Conservation (phyloP, 2,797 vertebrate genomes). For the Sebastes minor region DNA sequence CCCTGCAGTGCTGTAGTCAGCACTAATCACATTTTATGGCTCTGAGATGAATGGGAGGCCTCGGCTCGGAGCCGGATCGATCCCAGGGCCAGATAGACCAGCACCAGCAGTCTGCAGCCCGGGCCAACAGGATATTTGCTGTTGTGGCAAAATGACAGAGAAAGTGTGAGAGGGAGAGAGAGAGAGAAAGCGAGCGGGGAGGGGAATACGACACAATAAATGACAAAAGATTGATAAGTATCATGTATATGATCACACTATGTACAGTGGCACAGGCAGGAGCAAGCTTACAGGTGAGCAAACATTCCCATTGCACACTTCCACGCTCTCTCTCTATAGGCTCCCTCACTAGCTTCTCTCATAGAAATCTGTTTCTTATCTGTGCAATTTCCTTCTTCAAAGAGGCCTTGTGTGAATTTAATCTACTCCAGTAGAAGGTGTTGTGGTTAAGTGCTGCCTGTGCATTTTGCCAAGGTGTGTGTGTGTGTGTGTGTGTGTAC, state of each 20-base stretch:
- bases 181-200: constrained; percentile 39
- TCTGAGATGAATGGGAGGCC: constrained; percentile 92
- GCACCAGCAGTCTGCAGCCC: constrained; percentile 72
- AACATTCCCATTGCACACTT: constrained; percentile 55
- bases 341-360: constrained; percentile 51
- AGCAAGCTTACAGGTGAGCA: constrained; percentile 53
- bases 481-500: constrained; percentile 34
- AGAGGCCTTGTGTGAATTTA: constrained; percentile 85
- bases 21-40: constrained; percentile 94
- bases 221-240: constrained; percentile 44
- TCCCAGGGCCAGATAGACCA: constrained; percentile 88
- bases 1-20: constrained; percentile 90
- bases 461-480: constrained; percentile 62
- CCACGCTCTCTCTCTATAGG: constrained; percentile 43
- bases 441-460: constrained; percentile 70
- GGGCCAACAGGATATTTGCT: constrained; percentile 98
- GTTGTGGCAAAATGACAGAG: constrained; percentile 85
- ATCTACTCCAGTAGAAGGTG: constrained; percentile 84
- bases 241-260: constrained; percentile 36
- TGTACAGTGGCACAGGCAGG: constrained; percentile 20
- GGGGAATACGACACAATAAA: constrained; percentile 42
- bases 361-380: constrained; percentile 87
- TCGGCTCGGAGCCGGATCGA: constrained; percentile 89
- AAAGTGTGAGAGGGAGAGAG: constrained; percentile 56
- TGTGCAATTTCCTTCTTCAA: constrained; percentile 91